Evolutionary conservation across 2,888 invertebrate species (phyloP).

Genomic region (Ashinkailepas kermadecensis): DNA sequence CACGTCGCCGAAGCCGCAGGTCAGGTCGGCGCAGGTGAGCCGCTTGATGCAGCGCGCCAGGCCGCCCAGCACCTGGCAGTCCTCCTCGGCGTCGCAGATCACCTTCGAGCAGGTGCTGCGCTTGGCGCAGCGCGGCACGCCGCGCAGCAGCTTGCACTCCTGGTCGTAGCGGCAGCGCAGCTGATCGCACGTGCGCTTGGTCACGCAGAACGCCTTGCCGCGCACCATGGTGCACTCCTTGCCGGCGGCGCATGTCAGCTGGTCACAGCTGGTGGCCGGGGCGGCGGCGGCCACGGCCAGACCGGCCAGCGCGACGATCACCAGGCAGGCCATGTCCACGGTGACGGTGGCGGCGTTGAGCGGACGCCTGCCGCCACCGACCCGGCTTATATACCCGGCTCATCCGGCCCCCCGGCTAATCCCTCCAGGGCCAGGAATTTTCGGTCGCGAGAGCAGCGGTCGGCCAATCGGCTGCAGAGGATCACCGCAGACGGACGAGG

Average conservation of each 20-base stretch:
- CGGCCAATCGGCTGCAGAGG: too few relatives aligned
- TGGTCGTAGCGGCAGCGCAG: constrained; percentile 18
- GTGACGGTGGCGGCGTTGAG: not conserved
- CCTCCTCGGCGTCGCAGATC: not conserved
- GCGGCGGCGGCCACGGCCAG: not conserved
- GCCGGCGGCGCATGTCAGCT: not conserved
- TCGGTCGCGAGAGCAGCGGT: too few relatives aligned
- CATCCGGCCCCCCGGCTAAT: not conserved
- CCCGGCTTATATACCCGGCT: not conserved
- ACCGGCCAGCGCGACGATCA: not conserved
- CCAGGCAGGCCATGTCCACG: not conserved
- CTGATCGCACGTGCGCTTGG: not conserved
- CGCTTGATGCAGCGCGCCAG: constrained; percentile 7
- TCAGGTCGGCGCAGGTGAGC: not conserved
- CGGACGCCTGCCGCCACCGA: not conserved
- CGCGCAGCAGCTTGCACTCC: not conserved
- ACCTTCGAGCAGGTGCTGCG: not conserved
- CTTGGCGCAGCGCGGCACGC: not conserved
- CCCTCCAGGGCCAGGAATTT: too few relatives aligned
- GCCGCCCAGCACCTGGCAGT: not conserved
- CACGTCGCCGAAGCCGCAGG: not conserved
- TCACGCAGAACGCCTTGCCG: not conserved
- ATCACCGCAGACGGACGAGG: too few relatives aligned
- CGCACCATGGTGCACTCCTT: not conserved
- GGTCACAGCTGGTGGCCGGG: not conserved